Conservation (phyloP, 2,113 vertebrate genomes). For the Poeciliopsis retropinna region DNA sequence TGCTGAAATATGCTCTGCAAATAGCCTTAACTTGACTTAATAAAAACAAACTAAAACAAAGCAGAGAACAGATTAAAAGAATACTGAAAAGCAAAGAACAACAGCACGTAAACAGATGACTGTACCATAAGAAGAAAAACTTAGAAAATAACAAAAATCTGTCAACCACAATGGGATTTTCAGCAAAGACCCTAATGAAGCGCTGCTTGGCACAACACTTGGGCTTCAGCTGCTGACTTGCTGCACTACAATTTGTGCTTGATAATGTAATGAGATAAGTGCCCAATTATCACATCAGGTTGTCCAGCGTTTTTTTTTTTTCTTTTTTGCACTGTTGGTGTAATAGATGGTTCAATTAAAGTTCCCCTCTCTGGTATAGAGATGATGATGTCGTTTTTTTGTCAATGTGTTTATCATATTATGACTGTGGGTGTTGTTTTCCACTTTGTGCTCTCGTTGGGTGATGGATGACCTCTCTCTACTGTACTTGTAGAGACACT, state of each 20-base stretch:
- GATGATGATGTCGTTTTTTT: slow-evolving; percentile 23
- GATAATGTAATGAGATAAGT: slow-evolving; percentile 20
- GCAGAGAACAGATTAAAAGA: too few species aligned
- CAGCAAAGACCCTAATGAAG: not conserved
- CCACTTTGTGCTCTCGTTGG: slow-evolving; percentile 71
- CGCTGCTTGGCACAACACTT: not conserved
- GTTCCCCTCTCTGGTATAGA: slow-evolving; percentile 9
- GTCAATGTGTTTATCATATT: slow-evolving; percentile 42
- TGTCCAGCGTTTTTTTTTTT: slow-evolving; percentile 3
- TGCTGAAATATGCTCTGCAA: too few species aligned
- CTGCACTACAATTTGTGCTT: not conserved
- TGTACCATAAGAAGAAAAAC: too few species aligned
- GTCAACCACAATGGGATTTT: too few species aligned
- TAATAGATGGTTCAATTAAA: slow-evolving; percentile 51
- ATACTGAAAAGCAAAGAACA: too few species aligned
- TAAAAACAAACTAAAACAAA: too few species aligned
- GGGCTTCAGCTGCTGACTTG: not conserved
- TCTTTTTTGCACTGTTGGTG: not conserved
- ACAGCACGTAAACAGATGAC: too few species aligned
- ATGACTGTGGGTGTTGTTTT: slow-evolving; percentile 66
- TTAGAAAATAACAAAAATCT: too few species aligned
- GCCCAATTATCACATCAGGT: slow-evolving; percentile 36
- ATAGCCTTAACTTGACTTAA: too few species aligned
- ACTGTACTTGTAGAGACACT: slow-evolving; percentile 68
- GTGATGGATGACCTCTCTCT: slow-evolving; percentile 63